Percentiles rank a stretch among this genome's conserved stretches.
Evolutionary conservation across 2,888 invertebrate species (phyloP).

Genomic region (Chloromyia formosa): DNA sequence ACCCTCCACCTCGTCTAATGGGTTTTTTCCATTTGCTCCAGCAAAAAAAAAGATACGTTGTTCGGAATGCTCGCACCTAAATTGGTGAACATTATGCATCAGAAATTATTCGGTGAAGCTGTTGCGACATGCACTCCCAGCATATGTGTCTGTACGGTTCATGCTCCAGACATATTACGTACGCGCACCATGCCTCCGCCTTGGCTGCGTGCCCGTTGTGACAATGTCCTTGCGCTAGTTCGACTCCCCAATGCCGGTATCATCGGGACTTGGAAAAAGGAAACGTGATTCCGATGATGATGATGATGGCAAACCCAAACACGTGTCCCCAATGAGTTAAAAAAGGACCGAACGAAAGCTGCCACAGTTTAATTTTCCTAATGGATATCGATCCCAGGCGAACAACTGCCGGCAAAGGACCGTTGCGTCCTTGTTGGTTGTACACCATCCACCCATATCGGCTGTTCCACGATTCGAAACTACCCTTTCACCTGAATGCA

Average conservation of each 20-base stretch:
- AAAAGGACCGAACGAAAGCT: constrained; percentile 49
- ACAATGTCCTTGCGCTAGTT: constrained; percentile 1
- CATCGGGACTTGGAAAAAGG: constrained; percentile 14
- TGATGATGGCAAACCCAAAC: constrained; percentile 41
- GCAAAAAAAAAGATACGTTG: constrained; percentile 24
- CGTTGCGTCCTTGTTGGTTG: constrained; percentile 15
- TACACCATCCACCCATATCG: not conserved
- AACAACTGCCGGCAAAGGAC: constrained; percentile 23
- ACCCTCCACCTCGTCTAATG: constrained; percentile 17
- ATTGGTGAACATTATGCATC: constrained; percentile 40
- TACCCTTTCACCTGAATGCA: constrained; percentile 28
- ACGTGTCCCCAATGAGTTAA: constrained; percentile 48
- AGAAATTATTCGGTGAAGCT: constrained; percentile 25
- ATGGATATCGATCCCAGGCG: constrained; percentile 64
- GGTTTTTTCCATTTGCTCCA: constrained; percentile 34
- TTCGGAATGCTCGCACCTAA: constrained; percentile 33
- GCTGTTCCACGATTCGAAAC: not conserved
- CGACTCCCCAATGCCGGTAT: constrained; percentile 21
- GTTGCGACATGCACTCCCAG: constrained; percentile 33
- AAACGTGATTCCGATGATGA: constrained; percentile 36
- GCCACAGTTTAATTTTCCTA: constrained; percentile 66
- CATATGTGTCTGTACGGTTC: constrained; percentile 19
- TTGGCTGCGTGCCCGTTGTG: not conserved
- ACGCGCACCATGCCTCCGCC: not conserved
- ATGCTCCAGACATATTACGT: constrained; percentile 14